Base-by-base conservation (phyloP, 2,888 invertebrate genomes). In the Tinea pellionella region DNA sequence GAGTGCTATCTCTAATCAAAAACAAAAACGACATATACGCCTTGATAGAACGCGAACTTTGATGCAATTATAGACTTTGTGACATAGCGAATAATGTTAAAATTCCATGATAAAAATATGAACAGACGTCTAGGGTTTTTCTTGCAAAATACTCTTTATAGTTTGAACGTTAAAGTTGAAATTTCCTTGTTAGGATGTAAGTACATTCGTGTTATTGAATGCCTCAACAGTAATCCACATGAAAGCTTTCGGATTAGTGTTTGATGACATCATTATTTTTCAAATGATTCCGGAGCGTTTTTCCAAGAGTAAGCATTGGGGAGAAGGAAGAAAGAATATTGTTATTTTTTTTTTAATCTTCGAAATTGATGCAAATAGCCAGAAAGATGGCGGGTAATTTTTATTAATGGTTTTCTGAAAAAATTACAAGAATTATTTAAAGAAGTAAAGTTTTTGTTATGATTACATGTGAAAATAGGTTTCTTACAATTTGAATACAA, bases 251-350 rank as follows among this genome's bases (percentile, higher is more conserved):
- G 81, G 85, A 87, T 87, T 87, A 87, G 86, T 82, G 83, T 87
- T 86, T 87, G 86, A 86, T 87, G 87, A 86, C 83, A 76, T 87
- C 87, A 87, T 87, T 87, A 87, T 85, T 85, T 81, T 77, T 73
- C 77, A 75, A 80, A 86, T 80, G 80, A 80, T 85, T 80, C 77
- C 75, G 81, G 85, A 74, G 79, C 83, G 75, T 81, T 82, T 80
- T 75, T 76, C 72, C 73, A 66, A 65, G 70, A 61, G 66, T 63
- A 65, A 68, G 60, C 61, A 63, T 64, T 61, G 60, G 61, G 60
- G 61, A 59, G 59, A 53, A 61, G 61, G 59, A 59, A 59, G 63
- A 63, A 29, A 15, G 16, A 15, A 16, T 7, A 9, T 41, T 2
- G 51, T 53, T 53, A n/a, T 15, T 24, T 53, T 24, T 53, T 53